phyloP scores from a whole-genome alignment of 2,113 vertebrate species.

The Cinclus cinclus region DNA sequence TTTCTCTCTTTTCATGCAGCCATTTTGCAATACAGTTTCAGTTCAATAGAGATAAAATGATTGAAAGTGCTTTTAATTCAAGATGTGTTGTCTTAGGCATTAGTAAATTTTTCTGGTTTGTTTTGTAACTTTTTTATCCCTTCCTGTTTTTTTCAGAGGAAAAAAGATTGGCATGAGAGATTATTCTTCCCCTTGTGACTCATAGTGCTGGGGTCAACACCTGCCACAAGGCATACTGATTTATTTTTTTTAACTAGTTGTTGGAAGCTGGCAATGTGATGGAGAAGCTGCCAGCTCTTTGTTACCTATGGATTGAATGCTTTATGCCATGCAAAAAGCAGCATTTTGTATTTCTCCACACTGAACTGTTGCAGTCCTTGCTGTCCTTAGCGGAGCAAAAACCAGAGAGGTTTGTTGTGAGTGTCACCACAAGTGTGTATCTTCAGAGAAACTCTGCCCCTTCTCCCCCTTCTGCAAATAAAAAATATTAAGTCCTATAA shows the following conservation, averaged over 20 bases:
- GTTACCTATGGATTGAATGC: neutral
- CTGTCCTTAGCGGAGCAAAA: neutral
- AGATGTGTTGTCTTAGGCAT: neutral
- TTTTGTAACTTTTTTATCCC: neutral
- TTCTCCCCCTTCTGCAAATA: neutral
- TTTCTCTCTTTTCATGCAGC: neutral
- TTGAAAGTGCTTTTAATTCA: neutral
- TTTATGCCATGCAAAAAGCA: neutral
- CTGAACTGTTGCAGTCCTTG: neutral
- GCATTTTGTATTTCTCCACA: accelerated
- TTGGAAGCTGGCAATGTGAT: neutral
- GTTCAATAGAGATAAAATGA: neutral
- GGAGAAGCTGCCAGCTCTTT: neutral
- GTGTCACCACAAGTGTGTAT: accelerated
- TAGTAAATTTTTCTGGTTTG: neutral
- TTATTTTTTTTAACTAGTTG: neutral
- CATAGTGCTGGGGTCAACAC: accelerated
- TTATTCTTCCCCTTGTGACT: neutral
- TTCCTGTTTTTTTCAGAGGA: neutral
- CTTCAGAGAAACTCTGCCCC: neutral
- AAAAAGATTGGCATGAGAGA: neutral
- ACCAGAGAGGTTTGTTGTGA: too few species aligned
- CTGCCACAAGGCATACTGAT: neutral
- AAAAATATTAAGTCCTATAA: too few species aligned
- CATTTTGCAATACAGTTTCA: neutral